Base-by-base conservation (phyloP, 1,140 invertebrate genomes). In the Drosophila erecta region DNA sequence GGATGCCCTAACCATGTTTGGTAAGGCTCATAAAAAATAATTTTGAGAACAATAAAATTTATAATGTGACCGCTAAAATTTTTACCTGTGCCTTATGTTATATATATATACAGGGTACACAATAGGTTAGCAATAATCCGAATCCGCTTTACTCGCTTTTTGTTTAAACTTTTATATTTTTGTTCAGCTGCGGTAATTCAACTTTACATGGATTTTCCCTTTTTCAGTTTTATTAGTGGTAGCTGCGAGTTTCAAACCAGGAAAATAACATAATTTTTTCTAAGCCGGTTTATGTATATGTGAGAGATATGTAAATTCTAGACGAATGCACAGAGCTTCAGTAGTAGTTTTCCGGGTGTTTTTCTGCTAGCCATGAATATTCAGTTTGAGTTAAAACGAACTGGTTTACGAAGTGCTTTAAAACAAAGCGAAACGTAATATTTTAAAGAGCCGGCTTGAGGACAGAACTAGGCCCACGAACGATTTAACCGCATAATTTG, bases 401-500 rank as follows among this genome's bases (percentile, higher is more conserved):
- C 35, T 33, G 20, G 27, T n/a, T n/a, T n/a, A n/a, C 3, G 8
- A 14, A 35, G 27, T 30, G 27, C 41, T 41, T 64, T 65, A 47
- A 43, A 33, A 12, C 12, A 37, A 10, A 41, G 17, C 15, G 3
- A 1, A 41, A 55, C 15, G 44, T 38, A 40, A 41, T 47, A 41
- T 58, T 50, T 75, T 57, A 71, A 71, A 70, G 50, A 37, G 8
- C 8, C 35, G 51, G 27, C 40, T 27, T 5, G 47, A 43, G 55
- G n/a, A 53, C 33, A 11, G 43, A 67, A 76, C 62, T 76, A 74
- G 73, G 67, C 77, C 67, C 71, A 76, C 66, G 64, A 79, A 80
- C 84, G 87, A 89, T 89, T 89, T 75, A 89, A 89, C 84, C 79
- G 65, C 81, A 89, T 89, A 89, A 89, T 89, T 89, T 90, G 89